Base-by-base conservation (phyloP, 2,888 invertebrate genomes). In the Pasiphila rectangulata region DNA sequence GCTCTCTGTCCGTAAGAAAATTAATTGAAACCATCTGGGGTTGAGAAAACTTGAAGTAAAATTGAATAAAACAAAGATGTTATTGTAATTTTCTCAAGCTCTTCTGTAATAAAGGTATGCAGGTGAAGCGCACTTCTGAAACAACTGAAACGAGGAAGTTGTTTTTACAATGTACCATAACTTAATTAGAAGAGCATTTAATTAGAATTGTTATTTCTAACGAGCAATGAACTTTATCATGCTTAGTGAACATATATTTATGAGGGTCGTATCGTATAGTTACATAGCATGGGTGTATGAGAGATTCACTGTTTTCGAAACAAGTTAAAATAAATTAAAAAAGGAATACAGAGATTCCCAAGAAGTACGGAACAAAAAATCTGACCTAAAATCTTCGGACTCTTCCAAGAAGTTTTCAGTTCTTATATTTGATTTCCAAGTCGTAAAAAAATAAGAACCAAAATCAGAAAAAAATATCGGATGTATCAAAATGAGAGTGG, bases 81-180 rank as follows among this genome's bases (percentile, higher is more conserved):
- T 12, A 6, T 4, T 23, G 21, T 21, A 36, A 36, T 23, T 23
- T 36, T 23, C 23, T 10, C 17, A 30, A 16, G 17, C 30, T 12
- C 24, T 30, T 29, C 13, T 1, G 16, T 30, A 2, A 0, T 3
- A 16, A 17, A n/a, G 7, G 29, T 13, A 4, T 15, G 3, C 15
- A 29, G 27, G n/a, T 29, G 1, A 10, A 9, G 16, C 15, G 2
- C 16, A 30, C 9, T 9, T n/a, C n/a, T n/a, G n/a, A n/a, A n/a
- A 17, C 9, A 16, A 2, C 3, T n/a, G 4, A 17, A 17, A 5
- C 15, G 16, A 13, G 4, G 3, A n/a, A 17, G 9, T 30, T 30
- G 15, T 27, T 29, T 27, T 30, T 30, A n/a, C n/a, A n/a, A n/a
- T n/a, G n/a, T 30, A n/a, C 32, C 17, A 19, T 6, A 32, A 32